phyloP scores from a whole-genome alignment of 1,140 invertebrate species.

The Diabrotica virgifera region DNA sequence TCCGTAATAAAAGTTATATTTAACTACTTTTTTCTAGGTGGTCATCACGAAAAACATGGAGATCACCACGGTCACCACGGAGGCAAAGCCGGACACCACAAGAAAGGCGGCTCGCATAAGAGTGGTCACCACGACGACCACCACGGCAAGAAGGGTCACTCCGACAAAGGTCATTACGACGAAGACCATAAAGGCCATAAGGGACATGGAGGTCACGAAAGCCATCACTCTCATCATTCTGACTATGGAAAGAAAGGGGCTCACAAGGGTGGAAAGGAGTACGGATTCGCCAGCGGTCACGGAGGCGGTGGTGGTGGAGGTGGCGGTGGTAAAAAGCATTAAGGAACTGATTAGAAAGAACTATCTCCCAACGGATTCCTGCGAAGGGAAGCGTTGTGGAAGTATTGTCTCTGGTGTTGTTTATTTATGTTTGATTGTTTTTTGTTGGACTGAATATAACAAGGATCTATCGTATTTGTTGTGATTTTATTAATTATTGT shows the following conservation, averaged over 20 bases:
- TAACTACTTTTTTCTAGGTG: conserved; percentile 47
- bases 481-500: background rate
- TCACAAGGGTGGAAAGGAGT: conserved; percentile 60
- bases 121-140: conserved; percentile 62
- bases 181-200: conserved; percentile 74
- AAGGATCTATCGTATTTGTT: background rate
- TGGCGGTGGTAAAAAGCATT: background rate
- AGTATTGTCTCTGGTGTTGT: background rate
- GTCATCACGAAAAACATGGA: conserved; percentile 71
- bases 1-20: background rate
- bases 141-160: conserved; percentile 65
- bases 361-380: background rate
- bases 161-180: conserved; percentile 69
- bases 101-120: conserved; percentile 72
- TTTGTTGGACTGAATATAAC: background rate
- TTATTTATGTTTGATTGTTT: background rate
- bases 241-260: conserved; percentile 67
- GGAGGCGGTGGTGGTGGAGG: conserved; percentile 6
- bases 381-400: background rate
- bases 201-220: conserved; percentile 64
- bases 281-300: conserved; percentile 44
- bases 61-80: conserved; percentile 66
- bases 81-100: conserved; percentile 60
- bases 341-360: background rate
- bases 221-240: conserved; percentile 62